Conservation (phyloP, 2,113 vertebrate genomes). For the Oryzias curvinotus region DNA sequence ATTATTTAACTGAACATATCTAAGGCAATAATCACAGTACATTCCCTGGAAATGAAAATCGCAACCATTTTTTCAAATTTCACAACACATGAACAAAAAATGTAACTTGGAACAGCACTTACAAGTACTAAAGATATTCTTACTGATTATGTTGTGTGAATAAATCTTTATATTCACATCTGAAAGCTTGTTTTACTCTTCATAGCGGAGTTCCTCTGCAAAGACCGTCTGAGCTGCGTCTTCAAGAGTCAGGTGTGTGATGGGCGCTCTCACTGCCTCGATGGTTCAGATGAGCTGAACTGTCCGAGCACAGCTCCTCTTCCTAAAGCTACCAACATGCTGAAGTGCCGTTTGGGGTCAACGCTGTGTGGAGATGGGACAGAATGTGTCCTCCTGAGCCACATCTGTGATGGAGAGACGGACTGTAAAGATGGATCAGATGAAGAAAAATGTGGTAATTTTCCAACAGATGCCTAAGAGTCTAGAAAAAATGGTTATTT, state of each 20-base stretch:
- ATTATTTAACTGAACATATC: no score
- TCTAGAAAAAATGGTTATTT: no score
- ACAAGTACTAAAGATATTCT: no score
- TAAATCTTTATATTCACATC: not conserved
- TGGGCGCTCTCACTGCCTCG: constrained; percentile 79
- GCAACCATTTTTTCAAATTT: no score
- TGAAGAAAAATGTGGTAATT: constrained; percentile 55
- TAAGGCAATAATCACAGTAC: no score
- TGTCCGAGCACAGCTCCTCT: constrained; percentile 57
- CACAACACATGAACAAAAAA: no score
- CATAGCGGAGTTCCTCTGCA: not conserved
- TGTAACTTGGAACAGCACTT: no score
- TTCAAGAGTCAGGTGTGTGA: constrained; percentile 75
- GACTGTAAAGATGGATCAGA: constrained; percentile 87
- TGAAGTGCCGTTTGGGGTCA: constrained; percentile 64
- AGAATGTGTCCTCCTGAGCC: constrained; percentile 74
- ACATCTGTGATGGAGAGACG: constrained; percentile 80
- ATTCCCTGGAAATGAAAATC: no score
- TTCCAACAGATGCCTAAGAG: no score
- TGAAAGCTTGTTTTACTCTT: no score
- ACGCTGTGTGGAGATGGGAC: constrained; percentile 67
- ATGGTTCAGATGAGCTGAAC: constrained; percentile 80
- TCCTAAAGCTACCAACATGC: not conserved
- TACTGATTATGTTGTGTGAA: no score
- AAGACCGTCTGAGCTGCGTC: constrained; percentile 69